Percentiles rank a stretch among this genome's conserved stretches.
Conservation (phyloP, 2,113 vertebrate species). For the Pipra filicauda region DNA sequence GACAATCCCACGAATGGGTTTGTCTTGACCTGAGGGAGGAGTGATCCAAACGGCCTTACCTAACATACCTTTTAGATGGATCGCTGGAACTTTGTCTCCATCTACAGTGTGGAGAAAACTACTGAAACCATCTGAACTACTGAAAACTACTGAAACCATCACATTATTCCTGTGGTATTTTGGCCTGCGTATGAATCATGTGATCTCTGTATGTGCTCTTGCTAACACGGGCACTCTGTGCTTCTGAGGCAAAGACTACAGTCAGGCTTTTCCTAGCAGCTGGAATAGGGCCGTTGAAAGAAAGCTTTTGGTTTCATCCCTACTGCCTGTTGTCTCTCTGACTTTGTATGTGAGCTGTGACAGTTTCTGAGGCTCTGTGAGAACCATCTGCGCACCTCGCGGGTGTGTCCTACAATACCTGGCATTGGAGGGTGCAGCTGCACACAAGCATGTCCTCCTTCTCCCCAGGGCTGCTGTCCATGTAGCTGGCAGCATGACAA, state of each 20-base stretch:
- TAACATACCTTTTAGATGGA: too few relatives aligned
- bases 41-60: too few relatives aligned
- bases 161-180: neutral
- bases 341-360: neutral
- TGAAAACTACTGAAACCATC: too few relatives aligned
- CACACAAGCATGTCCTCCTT: neutral
- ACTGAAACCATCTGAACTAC: too few relatives aligned
- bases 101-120: too few relatives aligned
- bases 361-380: neutral
- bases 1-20: too few relatives aligned
- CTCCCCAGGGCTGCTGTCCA: neutral
- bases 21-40: too few relatives aligned
- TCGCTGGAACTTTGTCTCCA: too few relatives aligned
- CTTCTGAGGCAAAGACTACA: neutral
- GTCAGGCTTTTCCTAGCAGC: neutral
- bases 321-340: neutral
- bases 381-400: accelerated
- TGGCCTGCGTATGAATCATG: neutral
- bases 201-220: neutral
- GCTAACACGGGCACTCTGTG: neutral
- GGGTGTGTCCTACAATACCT: accelerated
- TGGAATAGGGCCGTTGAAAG: neutral
- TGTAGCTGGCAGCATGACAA: neutral
- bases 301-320: neutral
- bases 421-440: neutral